Evolutionary conservation across 2,888 invertebrate species (phyloP), one percentile per base, ranked within the genome.

Genomic region (Callimorpha dominula): DNA sequence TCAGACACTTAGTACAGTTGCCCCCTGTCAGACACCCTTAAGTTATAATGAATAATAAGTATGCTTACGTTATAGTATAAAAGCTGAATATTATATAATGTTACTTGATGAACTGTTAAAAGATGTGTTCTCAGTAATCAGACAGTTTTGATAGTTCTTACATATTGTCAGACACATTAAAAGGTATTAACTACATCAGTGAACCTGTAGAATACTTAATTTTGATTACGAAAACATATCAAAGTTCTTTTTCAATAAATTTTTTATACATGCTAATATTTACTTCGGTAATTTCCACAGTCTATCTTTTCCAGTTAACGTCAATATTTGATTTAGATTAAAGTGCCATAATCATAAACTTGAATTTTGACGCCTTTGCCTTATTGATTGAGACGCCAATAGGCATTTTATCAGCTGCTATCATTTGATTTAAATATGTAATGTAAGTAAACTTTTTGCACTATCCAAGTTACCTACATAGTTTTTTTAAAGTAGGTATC

Each of bases 231-330:
- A 60, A 78, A 74, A 75, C 63, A 66, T 71, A 72, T 77, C 63
- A 71, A 54, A 54, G 46, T 71, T 77, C 77, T 78, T 72, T 68
- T 60, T 68, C 68, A 52, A 65, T 70, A 73, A 79, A 72, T 66
- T 72, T 60, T 70, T 77, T 71, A 17, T 81, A 80, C 71, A 67
- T 68, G 54, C 70, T 62, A 81, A 75, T 81, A 76, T 80, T 83
- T 70, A 69, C 69, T 72, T 78, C 74, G 74, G 70, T 62, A 70
- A 81, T 83, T 78, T 79, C 69, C 84, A 71, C 74, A 76, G 40
- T 71, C 20, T 81, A 84, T 76, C 74, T 71, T 62, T 78, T 76
- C 74, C 75, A 57, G 75, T 65, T 74, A 72, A 65, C 42, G 73
- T 67, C 63, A 54, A n/a, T 79, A 72, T 83, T 82, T 73, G 42